These are phyloP conservation scores for Cotesia typhae DNA, from an alignment of 1,140 invertebrate genomes.

Conservation along the genomic window DNA sequence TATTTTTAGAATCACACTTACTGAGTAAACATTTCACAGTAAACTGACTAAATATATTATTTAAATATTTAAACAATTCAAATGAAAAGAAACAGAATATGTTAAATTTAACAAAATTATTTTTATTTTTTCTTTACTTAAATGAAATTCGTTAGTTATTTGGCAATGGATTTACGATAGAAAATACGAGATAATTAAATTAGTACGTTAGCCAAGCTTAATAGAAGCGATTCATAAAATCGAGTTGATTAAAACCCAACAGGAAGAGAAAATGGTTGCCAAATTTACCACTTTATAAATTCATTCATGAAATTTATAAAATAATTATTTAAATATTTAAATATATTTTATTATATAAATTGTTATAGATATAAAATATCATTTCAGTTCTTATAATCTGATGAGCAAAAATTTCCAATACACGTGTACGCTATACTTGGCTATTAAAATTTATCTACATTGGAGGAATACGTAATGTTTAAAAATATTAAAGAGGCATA, in stretches of 20 bases:
- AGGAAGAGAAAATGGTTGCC: conserved; percentile 42
- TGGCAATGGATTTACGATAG: neutral
- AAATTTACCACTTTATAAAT: conserved; percentile 48
- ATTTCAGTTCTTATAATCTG: too few relatives aligned
- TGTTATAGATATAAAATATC: neutral
- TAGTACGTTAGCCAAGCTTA: conserved; percentile 41
- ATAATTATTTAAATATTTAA: too few relatives aligned
- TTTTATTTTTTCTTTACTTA: neutral
- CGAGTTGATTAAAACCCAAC: neutral
- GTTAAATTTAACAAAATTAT: neutral
- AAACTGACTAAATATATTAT: too few relatives aligned
- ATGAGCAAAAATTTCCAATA: conserved; percentile 18
- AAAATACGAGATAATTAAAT: conserved; percentile 45
- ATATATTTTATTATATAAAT: too few relatives aligned
- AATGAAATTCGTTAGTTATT: neutral
- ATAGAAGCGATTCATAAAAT: neutral
- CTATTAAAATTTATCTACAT: conserved; percentile 30
- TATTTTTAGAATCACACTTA: too few relatives aligned
- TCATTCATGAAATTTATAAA: conserved; percentile 47
- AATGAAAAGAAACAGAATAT: neutral
- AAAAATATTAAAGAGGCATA: conserved; percentile 39
- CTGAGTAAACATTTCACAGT: too few relatives aligned
- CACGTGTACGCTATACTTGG: conserved; percentile 25
- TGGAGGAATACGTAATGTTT: conserved; percentile 40
- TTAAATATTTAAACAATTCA: too few relatives aligned